Percentiles rank a stretch among this genome's conserved stretches.
Conservation (phyloP, 2,113 vertebrate genomes). For the Lycaon pictus region DNA sequence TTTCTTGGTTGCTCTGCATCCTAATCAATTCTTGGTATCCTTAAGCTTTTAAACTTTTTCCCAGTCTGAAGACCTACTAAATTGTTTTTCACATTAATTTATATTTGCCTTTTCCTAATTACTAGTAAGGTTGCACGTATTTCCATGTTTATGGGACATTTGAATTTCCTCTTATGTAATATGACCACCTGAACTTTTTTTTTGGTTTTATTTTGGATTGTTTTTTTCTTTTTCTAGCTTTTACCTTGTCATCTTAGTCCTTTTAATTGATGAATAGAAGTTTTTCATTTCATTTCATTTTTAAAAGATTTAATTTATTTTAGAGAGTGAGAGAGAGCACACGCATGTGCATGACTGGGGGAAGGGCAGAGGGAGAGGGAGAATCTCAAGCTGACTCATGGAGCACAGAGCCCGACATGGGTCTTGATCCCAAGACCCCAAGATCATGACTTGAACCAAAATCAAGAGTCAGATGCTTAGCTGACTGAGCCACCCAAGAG, state of each 20-base stretch:
- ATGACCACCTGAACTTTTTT: not conserved
- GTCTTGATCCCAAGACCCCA: too few species aligned
- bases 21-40: not conserved
- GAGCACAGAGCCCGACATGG: too few species aligned
- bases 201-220: not conserved
- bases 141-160: not conserved
- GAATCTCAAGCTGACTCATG: too few species aligned
- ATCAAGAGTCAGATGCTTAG: too few species aligned
- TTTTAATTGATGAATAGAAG: not conserved
- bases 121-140: not conserved
- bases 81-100: not conserved
- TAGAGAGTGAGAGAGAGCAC: too few species aligned
- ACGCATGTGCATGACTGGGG: too few species aligned
- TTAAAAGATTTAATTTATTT: too few species aligned
- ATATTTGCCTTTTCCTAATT: not conserved
- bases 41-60: not conserved
- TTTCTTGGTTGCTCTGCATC: not conserved
- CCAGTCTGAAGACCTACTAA: not conserved
- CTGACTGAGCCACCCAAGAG: too few species aligned
- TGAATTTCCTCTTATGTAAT: not conserved
- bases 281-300: not conserved
- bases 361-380: too few species aligned
- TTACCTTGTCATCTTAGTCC: not conserved
- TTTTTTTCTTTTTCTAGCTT: not conserved
- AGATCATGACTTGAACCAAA: too few species aligned